Base-by-base conservation (phyloP, 35 echinoderm and acorn worm genomes). In the Acanthaster planci region DNA sequence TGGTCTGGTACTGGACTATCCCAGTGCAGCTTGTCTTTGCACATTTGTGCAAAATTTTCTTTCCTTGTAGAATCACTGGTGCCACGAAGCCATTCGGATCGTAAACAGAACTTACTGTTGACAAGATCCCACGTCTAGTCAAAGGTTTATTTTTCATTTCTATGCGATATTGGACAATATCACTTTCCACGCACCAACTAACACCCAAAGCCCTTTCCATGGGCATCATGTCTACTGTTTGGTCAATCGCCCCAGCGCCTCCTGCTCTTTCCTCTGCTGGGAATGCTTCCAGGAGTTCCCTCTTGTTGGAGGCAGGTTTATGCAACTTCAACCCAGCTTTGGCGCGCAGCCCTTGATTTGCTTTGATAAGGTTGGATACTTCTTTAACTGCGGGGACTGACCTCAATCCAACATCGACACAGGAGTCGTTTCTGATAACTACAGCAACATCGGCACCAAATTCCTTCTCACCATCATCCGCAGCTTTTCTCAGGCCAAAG, bases 341-440 rank as follows among this genome's bases (percentile, higher is more conserved):
- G 8, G 54, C 59, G 51, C 87, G 87, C 60, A 97, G 40, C 1
- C 59, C 38, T 26, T 77, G 89, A 10, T 77, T 94, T 5, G 50
- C 82, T 14, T 68, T 9, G 22, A 89, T 83, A 18, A 89, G 82
- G 2, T 89, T 23, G 38, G 85, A 85, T 52, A 85, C 86, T 47
- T 89, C 76, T 44, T 89, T 37, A 23, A 42, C 58, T 38, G 84
- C 84, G 2, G 87, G 19, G 26, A 87, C 78, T 42, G 90, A 89
- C 30, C 64, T 86, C 9, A 89, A 30, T 0, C 90, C 90, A 84
- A 90, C 90, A 87, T 97, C 94, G 0, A 97, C 94, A 89, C 92
- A 97, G 42, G 92, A 97, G 40, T 89, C 60, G 9, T 78, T 42
- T 23, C 79, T 26, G 7, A 96, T 80, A 52, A 91, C 91, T 23